A percentile compares a stretch with the other conserved stretches of the same genome.
Conservation (phyloP, 2,113 vertebrate genomes). For the Ailuropoda melanoleuca region DNA sequence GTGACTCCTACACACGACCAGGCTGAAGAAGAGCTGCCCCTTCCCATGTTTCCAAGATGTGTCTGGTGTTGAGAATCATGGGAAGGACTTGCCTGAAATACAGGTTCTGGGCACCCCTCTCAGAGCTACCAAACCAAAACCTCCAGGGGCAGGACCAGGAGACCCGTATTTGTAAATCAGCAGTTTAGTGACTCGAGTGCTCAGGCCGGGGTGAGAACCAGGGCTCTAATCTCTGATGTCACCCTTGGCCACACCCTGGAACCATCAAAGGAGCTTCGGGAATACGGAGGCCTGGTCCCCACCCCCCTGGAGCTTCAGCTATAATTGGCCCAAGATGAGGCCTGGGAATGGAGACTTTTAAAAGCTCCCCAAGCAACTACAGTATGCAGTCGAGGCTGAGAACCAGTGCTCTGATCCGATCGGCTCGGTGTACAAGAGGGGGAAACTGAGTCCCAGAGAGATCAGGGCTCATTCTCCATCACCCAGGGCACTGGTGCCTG, state of each 20-base stretch:
- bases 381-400: background rate
- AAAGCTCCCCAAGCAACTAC: background rate
- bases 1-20: fast-evolving
- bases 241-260: background rate
- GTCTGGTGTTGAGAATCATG: background rate
- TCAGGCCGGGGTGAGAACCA: background rate
- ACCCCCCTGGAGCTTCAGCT: background rate
- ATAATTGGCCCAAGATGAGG: background rate
- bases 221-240: background rate
- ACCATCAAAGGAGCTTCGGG: background rate
- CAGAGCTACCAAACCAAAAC: background rate
- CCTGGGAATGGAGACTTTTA: background rate
- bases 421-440: background rate
- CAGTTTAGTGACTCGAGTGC: background rate
- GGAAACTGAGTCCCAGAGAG: background rate
- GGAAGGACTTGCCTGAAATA: background rate
- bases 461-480: background rate
- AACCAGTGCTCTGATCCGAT: background rate
- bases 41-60: too few relatives aligned
- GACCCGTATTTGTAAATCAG: background rate
- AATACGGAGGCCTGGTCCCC: background rate
- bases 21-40: background rate
- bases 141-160: background rate
- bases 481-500: background rate
- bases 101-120: background rate